Conservation (phyloP, 2,888 invertebrate genomes). For the Sycophila texana region DNA sequence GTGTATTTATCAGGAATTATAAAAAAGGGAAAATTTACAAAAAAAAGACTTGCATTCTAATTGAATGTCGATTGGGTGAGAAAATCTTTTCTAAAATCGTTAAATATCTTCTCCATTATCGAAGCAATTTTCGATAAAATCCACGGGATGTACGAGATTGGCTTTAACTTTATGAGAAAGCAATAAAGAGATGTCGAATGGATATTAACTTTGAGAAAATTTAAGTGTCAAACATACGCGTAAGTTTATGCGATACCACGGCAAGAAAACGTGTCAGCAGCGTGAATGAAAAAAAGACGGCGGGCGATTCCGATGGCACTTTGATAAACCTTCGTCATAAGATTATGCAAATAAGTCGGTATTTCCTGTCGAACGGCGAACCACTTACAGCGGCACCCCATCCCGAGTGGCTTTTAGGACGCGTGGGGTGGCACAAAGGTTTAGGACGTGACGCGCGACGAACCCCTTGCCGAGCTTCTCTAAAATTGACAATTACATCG, state of each 20-base stretch:
- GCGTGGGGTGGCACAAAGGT: neutral
- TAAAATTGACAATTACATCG: conserved; percentile 46
- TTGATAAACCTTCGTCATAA: conserved; percentile 40
- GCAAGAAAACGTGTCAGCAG: neutral
- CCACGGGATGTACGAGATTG: no score
- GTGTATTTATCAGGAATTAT: no score
- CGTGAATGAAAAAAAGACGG: neutral
- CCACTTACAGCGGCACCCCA: neutral
- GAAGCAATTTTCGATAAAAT: no score
- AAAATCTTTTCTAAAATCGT: no score
- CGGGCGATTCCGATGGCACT: conserved; percentile 6
- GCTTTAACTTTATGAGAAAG: no score
- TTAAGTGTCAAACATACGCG: neutral
- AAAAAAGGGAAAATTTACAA: no score
- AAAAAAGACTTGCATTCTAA: neutral
- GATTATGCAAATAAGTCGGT: conserved; percentile 39
- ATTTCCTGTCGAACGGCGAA: conserved; percentile 23
- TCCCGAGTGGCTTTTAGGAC: neutral
- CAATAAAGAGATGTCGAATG: no score
- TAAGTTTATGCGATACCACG: neutral
- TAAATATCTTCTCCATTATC: no score
- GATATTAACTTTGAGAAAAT: neutral
- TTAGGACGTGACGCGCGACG: neutral
- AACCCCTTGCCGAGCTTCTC: conserved; percentile 25
- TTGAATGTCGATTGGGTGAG: neutral